Conservation (phyloP, 2,888 invertebrate genomes). For the Nymphalis polychloros region DNA sequence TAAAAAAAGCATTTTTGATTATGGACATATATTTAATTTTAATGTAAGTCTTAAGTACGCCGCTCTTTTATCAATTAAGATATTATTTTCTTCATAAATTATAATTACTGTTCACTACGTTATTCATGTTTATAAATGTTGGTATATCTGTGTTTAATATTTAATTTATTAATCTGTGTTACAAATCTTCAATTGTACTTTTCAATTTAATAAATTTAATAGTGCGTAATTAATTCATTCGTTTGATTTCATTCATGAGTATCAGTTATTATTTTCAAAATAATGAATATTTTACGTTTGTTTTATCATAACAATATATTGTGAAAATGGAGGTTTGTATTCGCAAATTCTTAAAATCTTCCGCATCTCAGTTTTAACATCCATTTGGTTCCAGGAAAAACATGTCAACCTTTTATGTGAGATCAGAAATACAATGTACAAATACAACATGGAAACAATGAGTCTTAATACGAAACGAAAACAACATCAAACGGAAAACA, state of each 20-base stretch:
- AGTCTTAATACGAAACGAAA: slow-evolving; percentile 36
- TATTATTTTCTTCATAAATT: too few species aligned
- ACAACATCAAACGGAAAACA: slow-evolving; percentile 45
- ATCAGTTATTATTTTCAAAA: too few species aligned
- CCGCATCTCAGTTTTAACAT: slow-evolving; percentile 25
- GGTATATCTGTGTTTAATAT: too few species aligned
- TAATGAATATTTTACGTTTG: too few species aligned
- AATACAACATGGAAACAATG: slow-evolving; percentile 28
- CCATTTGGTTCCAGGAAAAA: slow-evolving; percentile 34
- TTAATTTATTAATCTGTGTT: too few species aligned
- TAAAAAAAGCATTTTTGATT: neutral
- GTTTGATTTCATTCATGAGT: too few species aligned
- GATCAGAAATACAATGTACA: slow-evolving; percentile 30
- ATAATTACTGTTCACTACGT: too few species aligned
- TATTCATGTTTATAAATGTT: too few species aligned
- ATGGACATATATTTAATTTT: neutral
- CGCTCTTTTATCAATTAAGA: neutral
- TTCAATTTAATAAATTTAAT: too few species aligned
- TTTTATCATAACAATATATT: neutral
- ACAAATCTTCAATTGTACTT: too few species aligned
- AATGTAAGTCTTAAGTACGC: neutral
- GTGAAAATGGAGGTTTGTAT: neutral
- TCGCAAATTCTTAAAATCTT: slow-evolving; percentile 4
- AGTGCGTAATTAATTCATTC: too few species aligned
- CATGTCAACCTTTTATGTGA: slow-evolving; percentile 31